These are phyloP conservation scores for Zosterops hypoxanthus DNA, from an alignment of 2,113 vertebrate species.

Conservation along the genomic window DNA sequence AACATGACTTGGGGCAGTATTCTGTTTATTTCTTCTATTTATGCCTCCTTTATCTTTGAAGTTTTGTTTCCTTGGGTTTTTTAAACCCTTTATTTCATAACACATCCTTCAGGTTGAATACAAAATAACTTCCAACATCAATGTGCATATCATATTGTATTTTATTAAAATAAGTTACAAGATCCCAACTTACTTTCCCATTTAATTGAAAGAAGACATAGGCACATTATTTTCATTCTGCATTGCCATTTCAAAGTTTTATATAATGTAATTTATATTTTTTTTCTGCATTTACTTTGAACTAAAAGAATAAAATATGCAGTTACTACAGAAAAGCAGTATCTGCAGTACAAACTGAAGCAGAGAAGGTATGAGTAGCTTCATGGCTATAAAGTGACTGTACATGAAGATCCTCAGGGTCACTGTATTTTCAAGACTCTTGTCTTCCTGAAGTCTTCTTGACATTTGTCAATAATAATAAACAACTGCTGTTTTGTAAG, in stretches of 20 bases:
- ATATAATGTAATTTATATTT: neutral
- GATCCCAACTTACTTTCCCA: neutral
- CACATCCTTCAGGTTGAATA: neutral
- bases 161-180: slow-evolving; percentile 54
- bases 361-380: neutral
- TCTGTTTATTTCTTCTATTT: neutral
- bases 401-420: neutral
- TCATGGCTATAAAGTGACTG: neutral
- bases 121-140: neutral
- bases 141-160: neutral
- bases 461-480: neutral
- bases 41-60: neutral
- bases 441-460: neutral
- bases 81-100: neutral
- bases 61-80: neutral
- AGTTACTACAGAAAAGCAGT: neutral
- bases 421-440: neutral
- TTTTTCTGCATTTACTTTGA: neutral
- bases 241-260: neutral
- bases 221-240: neutral
- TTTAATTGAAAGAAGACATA: neutral
- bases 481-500: neutral
- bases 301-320: neutral
- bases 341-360: neutral
- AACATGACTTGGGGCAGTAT: neutral